A percentile compares a stretch with the other conserved stretches of the same genome.
Evolutionary conservation across 2,113 vertebrate genomes (phyloP).

Genomic region (Arenaria interpres): DNA sequence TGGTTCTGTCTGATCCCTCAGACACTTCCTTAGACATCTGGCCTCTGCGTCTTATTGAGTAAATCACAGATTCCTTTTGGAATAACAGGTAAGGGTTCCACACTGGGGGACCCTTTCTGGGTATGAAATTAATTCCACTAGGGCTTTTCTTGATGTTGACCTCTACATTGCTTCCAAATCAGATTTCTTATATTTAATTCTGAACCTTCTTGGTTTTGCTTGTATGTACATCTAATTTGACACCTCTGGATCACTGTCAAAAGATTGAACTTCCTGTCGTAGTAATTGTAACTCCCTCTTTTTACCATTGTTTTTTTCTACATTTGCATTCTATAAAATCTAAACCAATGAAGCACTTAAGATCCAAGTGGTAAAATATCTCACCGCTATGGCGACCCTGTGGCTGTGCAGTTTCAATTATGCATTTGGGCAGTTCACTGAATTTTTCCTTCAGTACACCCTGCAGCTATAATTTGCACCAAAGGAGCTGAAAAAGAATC

Average conservation of each 20-base stretch:
- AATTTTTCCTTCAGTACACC: background rate
- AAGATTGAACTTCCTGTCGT: background rate
- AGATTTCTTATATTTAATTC: background rate
- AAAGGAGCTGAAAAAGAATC: conserved; percentile 32
- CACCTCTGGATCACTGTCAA: background rate
- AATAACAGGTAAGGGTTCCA: background rate
- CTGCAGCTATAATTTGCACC: conserved; percentile 19
- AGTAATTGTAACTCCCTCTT: background rate
- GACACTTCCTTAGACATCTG: background rate
- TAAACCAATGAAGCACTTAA: conserved; percentile 33
- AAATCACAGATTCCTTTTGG: background rate
- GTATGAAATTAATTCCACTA: background rate
- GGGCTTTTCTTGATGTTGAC: background rate
- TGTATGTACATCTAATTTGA: background rate
- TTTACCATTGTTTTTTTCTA: background rate
- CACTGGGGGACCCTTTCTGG: background rate
- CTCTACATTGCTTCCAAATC: background rate
- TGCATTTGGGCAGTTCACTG: conserved; percentile 17
- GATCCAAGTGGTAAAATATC: background rate
- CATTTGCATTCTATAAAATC: background rate
- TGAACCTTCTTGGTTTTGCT: background rate
- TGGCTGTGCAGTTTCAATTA: conserved; percentile 11
- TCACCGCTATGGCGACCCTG: background rate
- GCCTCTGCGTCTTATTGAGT: background rate
- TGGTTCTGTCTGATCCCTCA: background rate